phyloP scores from a whole-genome alignment of 2,888 invertebrate genomes.

The Dryadula phaetusa region DNA sequence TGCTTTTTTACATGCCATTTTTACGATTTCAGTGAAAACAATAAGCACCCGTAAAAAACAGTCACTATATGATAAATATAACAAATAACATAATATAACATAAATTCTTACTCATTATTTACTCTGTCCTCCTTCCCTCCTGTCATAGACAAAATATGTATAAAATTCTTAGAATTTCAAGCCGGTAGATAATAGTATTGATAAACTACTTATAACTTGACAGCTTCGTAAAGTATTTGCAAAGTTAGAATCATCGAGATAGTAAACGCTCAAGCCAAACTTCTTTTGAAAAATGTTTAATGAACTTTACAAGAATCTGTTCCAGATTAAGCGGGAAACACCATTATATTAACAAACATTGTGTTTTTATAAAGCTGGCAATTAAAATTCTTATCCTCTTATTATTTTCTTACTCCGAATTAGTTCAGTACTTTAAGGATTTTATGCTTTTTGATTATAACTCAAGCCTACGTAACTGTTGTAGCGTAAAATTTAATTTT shows the following conservation, averaged over 20 bases:
- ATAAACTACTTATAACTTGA: not conserved
- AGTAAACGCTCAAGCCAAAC: slow-evolving; percentile 1
- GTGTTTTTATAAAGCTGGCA: slow-evolving; percentile 63
- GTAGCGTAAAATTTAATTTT: not conserved
- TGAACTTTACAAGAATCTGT: slow-evolving; percentile 53
- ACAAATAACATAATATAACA: too few relatives aligned
- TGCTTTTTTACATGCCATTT: too few relatives aligned
- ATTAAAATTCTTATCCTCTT: slow-evolving; percentile 72
- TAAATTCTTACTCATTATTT: not conserved
- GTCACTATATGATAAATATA: too few relatives aligned
- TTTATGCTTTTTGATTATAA: not conserved
- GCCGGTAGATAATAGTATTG: not conserved
- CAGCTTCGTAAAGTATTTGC: not conserved
- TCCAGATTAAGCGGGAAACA: slow-evolving; percentile 59
- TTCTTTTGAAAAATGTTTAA: slow-evolving; percentile 18
- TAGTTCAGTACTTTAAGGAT: not conserved
- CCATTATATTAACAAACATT: slow-evolving; percentile 55
- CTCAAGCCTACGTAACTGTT: not conserved
- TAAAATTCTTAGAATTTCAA: slow-evolving; percentile 9
- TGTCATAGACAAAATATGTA: not conserved
- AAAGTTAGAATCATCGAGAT: not conserved
- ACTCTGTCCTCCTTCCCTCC: too few relatives aligned
- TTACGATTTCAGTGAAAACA: too few relatives aligned
- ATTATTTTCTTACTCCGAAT: slow-evolving; percentile 54
- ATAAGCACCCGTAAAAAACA: too few relatives aligned